Percentiles rank a stretch among this genome's conserved stretches.
Conservation (phyloP, 2,113 vertebrate species). For the Charina bottae region DNA sequence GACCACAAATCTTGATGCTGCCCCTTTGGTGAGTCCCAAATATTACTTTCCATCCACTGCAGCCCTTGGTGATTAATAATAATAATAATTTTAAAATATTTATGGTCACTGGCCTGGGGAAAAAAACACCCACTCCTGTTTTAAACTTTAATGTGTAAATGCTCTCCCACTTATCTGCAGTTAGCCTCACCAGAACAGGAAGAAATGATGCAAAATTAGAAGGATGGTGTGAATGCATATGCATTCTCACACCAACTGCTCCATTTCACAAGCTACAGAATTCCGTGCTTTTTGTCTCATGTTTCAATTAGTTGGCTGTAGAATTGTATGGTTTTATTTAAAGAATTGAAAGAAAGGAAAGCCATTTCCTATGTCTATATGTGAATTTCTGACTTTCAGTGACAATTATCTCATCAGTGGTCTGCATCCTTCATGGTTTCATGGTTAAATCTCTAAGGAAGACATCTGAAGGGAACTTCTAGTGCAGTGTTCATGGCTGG, state of each 20-base stretch:
- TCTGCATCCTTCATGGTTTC: not conserved
- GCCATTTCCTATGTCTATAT: not conserved
- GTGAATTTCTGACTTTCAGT: not conserved
- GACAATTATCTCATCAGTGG: not conserved
- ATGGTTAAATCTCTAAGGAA: not conserved
- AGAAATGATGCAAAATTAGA: not conserved
- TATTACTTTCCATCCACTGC: not conserved
- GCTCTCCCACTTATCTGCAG: not conserved
- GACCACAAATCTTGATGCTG: not conserved
- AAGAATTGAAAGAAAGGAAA: not conserved
- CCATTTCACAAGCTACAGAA: not conserved
- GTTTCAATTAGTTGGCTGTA: not conserved
- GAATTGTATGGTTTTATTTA: not conserved
- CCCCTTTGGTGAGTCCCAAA: not conserved
- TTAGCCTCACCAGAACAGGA: not conserved
- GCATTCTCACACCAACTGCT: not conserved
- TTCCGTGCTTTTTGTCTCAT: not conserved
- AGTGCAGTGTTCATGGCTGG: not conserved
- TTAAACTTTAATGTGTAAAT: not conserved
- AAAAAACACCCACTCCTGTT: not conserved
- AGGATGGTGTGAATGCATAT: not conserved
- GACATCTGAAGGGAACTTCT: not conserved
- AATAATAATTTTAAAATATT: not conserved
- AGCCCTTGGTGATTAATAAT: not conserved
- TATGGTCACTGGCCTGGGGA: not conserved